Evolutionary conservation across 2,113 vertebrate species (phyloP), one percentile per base, ranked within the genome.

Genomic region (Elephantulus edwardii): DNA sequence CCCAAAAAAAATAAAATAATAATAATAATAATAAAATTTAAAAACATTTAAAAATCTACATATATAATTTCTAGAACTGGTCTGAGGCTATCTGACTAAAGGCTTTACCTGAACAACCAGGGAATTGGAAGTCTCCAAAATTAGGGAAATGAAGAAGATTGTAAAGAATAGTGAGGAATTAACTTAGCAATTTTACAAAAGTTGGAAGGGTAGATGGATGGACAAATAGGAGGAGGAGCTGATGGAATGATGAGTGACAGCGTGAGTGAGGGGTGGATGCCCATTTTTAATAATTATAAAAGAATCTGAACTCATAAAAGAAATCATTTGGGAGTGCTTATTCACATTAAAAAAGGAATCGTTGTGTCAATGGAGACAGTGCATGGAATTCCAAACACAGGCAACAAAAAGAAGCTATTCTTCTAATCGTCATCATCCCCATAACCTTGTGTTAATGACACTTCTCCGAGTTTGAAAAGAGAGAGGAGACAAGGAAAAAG

Each of bases 361-460:
- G 2, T 17, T 24, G 7, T 20, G 9, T 33, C 8, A 56, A 35
- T 33, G 19, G 4, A 52, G 89, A 72, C 60, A 14, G 3, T 1
- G 19, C 38, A 46, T 17, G 3, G 42, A 62, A 8, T 52, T 44
- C 60, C 2, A 2, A 54, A 70, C 1, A 9, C 33, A 20, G 20
- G n/a, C 46, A 4, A 0, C 16, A 33, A 26, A n/a, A 28, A 0
- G 0, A 0, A 20, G 26, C 35, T 46, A 1, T 40, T 58, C 7
- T 26, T 30, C 44, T 6, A 14, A 22, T 0, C n/a, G 5, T 16
- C 0, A 0, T 40, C 35, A 24, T 48, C 28, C 35, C 68, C 86
- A 35, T 26, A 17, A 30, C 5, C 64, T 33, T 68, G 46, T 17
- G 9, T 40, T 75, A 48, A 77, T 54, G 58, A 76, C 11, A 60